Evolutionary conservation across 2,888 invertebrate species (phyloP), one percentile per base, ranked within the genome.

Genomic region (Perithous albicinctus): DNA sequence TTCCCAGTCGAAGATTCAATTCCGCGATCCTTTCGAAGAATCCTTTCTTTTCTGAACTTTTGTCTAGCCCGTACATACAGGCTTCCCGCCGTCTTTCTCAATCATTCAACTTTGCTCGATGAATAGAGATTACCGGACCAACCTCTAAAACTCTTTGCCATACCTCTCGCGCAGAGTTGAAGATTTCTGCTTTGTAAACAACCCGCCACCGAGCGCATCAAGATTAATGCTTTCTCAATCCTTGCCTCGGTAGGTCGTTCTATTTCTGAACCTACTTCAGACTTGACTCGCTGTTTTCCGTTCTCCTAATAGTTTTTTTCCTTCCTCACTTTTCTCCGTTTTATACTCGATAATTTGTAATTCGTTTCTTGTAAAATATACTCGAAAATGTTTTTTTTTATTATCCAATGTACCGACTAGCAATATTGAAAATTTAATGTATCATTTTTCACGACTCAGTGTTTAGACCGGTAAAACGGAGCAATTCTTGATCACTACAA

Each of bases 101-200:
- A 66, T 72, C 70, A 76, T 76, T 61, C 67, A 75, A 82, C 78
- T 82, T 82, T 82, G 66, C 72, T 78, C 78, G 75, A 82, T 82
- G 82, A 76, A 82, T 82, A 78, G 66, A 78, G 78, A 82, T 82
- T 76, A 79, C 20, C 72, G 72, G n/a, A 48, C 29, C 79, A 70
- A n/a, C 67, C 73, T 48, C 63, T 63, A 54, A 63, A 79, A 67
- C 76, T 82, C 72, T 51, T 63, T 61, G 70, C 70, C 67, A 63
- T 73, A 76, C 59, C 76, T 46, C 54, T 72, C 67, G 10, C 66
- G 46, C 23, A 66, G 73, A 79, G 76, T 76, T n/a, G 78, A 78
- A 76, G 75, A 66, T 76, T 82, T 67, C 66, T 78, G 56, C 78
- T 78, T 75, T 67, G 78, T 82, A 82, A 78, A 82, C 82, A 82